These are phyloP conservation scores for Galaxea fascicularis DNA, from an alignment of 92 coral and sea anemone genomes.

Conservation along the genomic window DNA sequence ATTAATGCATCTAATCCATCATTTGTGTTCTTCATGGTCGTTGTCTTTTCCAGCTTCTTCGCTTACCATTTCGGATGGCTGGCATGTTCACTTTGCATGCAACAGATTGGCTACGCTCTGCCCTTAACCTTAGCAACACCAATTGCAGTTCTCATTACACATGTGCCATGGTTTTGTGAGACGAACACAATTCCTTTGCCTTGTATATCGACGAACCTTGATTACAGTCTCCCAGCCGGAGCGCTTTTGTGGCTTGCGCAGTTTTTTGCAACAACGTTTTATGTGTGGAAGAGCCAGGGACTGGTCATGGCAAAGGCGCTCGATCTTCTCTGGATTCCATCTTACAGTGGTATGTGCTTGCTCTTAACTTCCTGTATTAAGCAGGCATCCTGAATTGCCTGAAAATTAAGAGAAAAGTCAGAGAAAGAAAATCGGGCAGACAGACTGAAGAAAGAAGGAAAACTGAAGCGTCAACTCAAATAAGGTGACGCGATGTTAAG, in stretches of 20 bases:
- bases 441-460: too few species aligned
- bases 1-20: constrained; percentile 55
- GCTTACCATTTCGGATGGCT: constrained; percentile 66
- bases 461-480: too few species aligned
- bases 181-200: constrained; percentile 26
- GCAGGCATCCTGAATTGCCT: too few species aligned
- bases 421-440: too few species aligned
- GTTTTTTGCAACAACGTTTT: constrained; percentile 45
- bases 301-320: constrained; percentile 56
- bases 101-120: constrained; percentile 61
- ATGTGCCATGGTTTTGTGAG: constrained; percentile 47
- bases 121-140: constrained; percentile 73
- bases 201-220: constrained; percentile 37
- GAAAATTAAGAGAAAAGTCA: too few species aligned
- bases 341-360: constrained; percentile 55
- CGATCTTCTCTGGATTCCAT: constrained; percentile 64
- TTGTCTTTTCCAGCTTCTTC: constrained; percentile 56
- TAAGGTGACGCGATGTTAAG: too few species aligned
- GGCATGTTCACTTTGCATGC: constrained; percentile 70
- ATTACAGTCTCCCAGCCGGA: constrained; percentile 43
- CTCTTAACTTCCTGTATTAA: too few species aligned
- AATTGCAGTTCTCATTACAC: constrained; percentile 35
- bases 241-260: constrained; percentile 52
- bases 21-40: constrained; percentile 47
- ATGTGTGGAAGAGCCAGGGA: constrained; percentile 66